Percentiles rank a stretch among this genome's conserved stretches.
These are phyloP conservation scores for Hoplodrina blanda DNA, from an alignment of 2,888 invertebrate genomes.

Conservation along the genomic window DNA sequence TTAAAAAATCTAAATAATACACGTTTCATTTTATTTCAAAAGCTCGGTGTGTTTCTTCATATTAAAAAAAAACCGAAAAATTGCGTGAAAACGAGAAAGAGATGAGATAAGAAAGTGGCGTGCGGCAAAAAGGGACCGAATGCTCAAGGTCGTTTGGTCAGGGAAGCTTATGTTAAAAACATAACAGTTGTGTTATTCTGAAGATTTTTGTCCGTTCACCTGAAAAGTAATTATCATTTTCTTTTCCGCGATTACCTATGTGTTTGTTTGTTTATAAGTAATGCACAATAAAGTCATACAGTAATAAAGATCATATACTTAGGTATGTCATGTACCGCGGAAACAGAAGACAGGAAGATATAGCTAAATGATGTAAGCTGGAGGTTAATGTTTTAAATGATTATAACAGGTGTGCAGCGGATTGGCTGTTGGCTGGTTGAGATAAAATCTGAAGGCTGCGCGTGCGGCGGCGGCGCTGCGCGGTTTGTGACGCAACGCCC, in stretches of 20 bases:
- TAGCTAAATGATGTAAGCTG: slow-evolving; percentile 78
- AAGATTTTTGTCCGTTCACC: background rate
- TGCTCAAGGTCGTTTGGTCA: too few relatives aligned
- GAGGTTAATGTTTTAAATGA: slow-evolving; percentile 84
- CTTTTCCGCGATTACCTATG: background rate
- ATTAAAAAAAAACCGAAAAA: too few relatives aligned
- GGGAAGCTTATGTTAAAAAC: too few relatives aligned
- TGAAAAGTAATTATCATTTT: background rate
- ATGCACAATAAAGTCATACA: slow-evolving; percentile 34
- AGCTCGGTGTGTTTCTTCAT: too few relatives aligned
- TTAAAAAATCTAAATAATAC: too few relatives aligned
- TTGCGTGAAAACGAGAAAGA: too few relatives aligned
- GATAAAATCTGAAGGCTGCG: slow-evolving; percentile 86
- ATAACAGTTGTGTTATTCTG: too few relatives aligned
- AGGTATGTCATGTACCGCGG: too few relatives aligned
- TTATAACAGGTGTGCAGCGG: slow-evolving; percentile 80
- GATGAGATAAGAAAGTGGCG: too few relatives aligned
- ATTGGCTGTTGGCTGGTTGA: slow-evolving; percentile 75
- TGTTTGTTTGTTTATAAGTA: slow-evolving; percentile 22
- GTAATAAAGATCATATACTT: slow-evolving; percentile 60
- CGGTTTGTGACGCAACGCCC: slow-evolving; percentile 81
- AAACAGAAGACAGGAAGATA: slow-evolving; percentile 82
- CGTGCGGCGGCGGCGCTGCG: slow-evolving; percentile 67
- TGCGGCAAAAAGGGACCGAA: too few relatives aligned
- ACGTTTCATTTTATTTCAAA: too few relatives aligned